Conservation (phyloP, 2,888 invertebrate genomes). For the Beris chalybata region DNA sequence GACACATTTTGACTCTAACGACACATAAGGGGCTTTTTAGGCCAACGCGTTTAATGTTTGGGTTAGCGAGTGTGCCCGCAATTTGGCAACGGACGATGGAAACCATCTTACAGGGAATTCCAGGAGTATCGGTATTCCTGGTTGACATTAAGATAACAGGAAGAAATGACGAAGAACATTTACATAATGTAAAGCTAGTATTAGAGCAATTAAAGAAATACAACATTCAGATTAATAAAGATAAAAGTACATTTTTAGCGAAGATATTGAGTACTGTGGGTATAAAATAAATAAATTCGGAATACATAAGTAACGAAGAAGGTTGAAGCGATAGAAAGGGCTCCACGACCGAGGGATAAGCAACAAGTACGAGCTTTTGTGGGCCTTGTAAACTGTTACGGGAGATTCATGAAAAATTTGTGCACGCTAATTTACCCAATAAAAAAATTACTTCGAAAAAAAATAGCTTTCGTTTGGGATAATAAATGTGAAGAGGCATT, state of each 20-base stretch:
- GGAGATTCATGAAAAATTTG: slow-evolving; percentile 45
- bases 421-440: slow-evolving; percentile 44
- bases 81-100: slow-evolving; percentile 38
- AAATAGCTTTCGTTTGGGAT: slow-evolving; percentile 42
- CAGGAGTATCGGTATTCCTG: slow-evolving; percentile 3
- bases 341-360: slow-evolving; percentile 41
- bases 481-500: slow-evolving; percentile 42
- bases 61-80: slow-evolving; percentile 39
- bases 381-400: slow-evolving; percentile 48
- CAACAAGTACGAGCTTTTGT: slow-evolving; percentile 45
- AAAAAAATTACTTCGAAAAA: slow-evolving; percentile 43
- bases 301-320: slow-evolving; percentile 46
- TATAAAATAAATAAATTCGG: slow-evolving; percentile 46
- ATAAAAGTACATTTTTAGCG: slow-evolving; percentile 45
- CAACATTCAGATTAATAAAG: slow-evolving; percentile 43
- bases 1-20: too few relatives aligned
- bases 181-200: slow-evolving; percentile 42
- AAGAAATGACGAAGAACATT: slow-evolving; percentile 36
- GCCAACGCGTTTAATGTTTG: slow-evolving; percentile 34
- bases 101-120: slow-evolving; percentile 30
- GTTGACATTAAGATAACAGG: slow-evolving; percentile 30
- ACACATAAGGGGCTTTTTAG: too few relatives aligned
- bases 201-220: slow-evolving; percentile 41
- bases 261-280: slow-evolving; percentile 45
- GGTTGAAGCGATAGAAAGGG: slow-evolving; percentile 45